phyloP scores from a whole-genome alignment of 2,888 invertebrate species.

The Leucoptera coffeella region DNA sequence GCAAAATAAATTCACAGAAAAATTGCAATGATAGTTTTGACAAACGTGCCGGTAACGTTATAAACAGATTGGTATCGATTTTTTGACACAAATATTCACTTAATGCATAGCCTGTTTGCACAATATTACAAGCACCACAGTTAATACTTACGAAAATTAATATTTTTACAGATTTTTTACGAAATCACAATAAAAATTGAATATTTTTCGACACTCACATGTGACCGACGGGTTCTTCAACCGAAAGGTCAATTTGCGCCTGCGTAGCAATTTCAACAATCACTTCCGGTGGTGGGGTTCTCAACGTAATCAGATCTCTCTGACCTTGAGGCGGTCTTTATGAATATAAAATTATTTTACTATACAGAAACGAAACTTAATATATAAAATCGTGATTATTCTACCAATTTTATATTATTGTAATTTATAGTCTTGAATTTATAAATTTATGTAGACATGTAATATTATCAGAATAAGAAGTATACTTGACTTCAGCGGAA shows the following conservation, averaged over 20 bases:
- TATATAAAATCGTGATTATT: not conserved
- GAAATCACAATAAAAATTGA: conserved; percentile 45
- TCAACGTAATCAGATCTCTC: conserved; percentile 33
- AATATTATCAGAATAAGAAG: not conserved
- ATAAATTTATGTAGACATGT: not conserved
- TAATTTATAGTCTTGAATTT: not conserved
- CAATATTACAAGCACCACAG: conserved; percentile 34
- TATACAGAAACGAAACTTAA: not conserved
- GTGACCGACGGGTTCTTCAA: conserved; percentile 86
- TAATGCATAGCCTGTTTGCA: conserved; percentile 21
- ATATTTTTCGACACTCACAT: conserved; percentile 74
- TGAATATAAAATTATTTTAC: conserved; percentile 1
- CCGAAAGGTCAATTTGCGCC: conserved; percentile 71
- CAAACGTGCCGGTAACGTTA: conserved; percentile 46
- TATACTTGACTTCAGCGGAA: not conserved
- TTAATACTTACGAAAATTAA: conserved; percentile 48
- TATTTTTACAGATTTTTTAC: conserved; percentile 31
- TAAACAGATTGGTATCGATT: conserved; percentile 18
- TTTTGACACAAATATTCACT: conserved; percentile 19
- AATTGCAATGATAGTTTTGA: no score
- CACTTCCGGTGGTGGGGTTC: conserved; percentile 52
- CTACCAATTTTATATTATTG: no score
- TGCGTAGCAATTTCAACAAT: conserved; percentile 60
- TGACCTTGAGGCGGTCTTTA: conserved; percentile 18
- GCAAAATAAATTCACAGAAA: no score